These are phyloP conservation scores for Liparis tanakae DNA, from an alignment of 2,797 vertebrate species.

Conservation along the genomic window DNA sequence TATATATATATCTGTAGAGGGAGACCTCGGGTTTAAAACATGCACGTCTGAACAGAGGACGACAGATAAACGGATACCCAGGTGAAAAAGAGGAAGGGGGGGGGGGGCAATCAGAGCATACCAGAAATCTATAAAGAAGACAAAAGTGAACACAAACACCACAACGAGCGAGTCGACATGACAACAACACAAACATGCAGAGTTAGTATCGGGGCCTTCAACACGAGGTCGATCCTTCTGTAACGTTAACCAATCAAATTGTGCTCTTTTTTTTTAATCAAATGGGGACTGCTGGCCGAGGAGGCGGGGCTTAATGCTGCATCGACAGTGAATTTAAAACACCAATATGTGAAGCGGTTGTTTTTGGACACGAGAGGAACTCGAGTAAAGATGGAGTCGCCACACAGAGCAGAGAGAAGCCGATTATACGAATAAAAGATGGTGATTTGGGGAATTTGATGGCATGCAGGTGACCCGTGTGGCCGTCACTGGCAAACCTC, in stretches of 20 bases:
- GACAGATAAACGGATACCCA: slow-evolving; percentile 42
- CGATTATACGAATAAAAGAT: slow-evolving; percentile 33
- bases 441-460: slow-evolving; percentile 69
- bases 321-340: slow-evolving; percentile 59
- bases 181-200: slow-evolving; percentile 69
- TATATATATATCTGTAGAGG: not conserved
- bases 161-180: slow-evolving; percentile 56
- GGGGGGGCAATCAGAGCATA: slow-evolving; percentile 36
- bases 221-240: slow-evolving; percentile 65
- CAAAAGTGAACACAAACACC: slow-evolving; percentile 21
- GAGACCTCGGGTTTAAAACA: slow-evolving; percentile 33
- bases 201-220: slow-evolving; percentile 69
- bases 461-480: slow-evolving; percentile 80
- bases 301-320: slow-evolving; percentile 34
- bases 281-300: slow-evolving; percentile 17
- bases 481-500: slow-evolving; percentile 80
- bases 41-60: slow-evolving; percentile 57
- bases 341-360: slow-evolving; percentile 61
- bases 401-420: slow-evolving; percentile 68
- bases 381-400: slow-evolving; percentile 63
- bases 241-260: slow-evolving; percentile 64
- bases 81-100: slow-evolving; percentile 25
- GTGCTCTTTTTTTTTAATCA: slow-evolving; percentile 58
- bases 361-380: slow-evolving; percentile 61
- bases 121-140: slow-evolving; percentile 17